Base-by-base conservation (phyloP, 1,140 invertebrate species). In the Conopomorpha cramerella region DNA sequence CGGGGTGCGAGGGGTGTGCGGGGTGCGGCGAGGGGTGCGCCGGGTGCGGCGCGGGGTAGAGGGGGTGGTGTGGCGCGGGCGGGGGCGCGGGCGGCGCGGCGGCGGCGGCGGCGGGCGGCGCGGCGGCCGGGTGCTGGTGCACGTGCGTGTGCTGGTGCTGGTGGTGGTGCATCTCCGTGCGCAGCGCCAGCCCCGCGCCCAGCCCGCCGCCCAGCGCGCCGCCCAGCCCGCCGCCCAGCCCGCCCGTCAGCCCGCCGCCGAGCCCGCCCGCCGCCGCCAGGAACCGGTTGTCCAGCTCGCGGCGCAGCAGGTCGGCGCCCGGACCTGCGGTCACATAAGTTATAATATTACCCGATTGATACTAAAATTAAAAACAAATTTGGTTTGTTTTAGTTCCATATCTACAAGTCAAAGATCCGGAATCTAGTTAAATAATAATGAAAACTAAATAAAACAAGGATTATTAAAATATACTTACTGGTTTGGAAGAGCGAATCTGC, bases 61-160 rank as follows among this genome's bases (percentile, higher is more conserved):
- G 68, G 74, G 1, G 79, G 60, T 16, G 77, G 54, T 19, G 82
- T 77, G 26, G 86, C 82, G 17, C 79, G n/a, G n/a, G 71, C 16
- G 19, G 29, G 79, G 58, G 66, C 1, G 78, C 60, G 16, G 19
- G 29, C 79, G 58, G 66, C 1, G 78, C 60, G 16, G 77, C 44
- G 27, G 79, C 57, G 2, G 81, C 77, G 16, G 71, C 71, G 2
- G 79, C 60, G 17, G 44, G 50, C 68, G 2, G 47, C 68, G 30
- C 77, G 52, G 12, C 84, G 81, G 47, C 84, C 82, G 53, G 88
- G 52, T 91, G 91, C 64, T 92, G 92, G 80, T 95, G 93, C 43
- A 94, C 88, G 70, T 95, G 92, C 15, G 91, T 92, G 65, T 93
- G 91, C 52, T 93, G 90, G 73, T 93, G 91, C 63, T 93, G 91